Evolutionary conservation across 1,140 invertebrate species (phyloP).

Genomic region (Pseudoatta argentina): DNA sequence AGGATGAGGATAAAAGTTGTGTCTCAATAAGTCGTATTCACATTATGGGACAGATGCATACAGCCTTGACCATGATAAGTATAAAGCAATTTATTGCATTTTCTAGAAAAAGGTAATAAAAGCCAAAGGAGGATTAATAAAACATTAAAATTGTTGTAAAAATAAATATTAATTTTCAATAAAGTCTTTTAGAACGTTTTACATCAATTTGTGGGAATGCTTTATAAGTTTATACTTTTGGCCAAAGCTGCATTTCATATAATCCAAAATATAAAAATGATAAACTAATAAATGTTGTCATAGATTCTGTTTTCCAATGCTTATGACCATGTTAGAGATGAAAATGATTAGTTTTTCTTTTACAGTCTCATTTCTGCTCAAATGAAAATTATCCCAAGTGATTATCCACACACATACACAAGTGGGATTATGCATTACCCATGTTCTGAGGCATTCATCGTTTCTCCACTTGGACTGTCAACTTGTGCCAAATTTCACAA

Average conservation of each 20-base stretch:
- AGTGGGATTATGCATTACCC: conserved; percentile 87
- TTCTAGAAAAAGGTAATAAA: too few relatives aligned
- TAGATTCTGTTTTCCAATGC: neutral
- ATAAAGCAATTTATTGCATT: too few relatives aligned
- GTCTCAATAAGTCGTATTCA: conserved; percentile 1
- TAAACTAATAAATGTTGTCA: neutral
- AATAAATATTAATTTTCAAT: too few relatives aligned
- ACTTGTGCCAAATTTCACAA: conserved; percentile 66
- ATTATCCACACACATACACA: neutral
- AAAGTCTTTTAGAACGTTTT: too few relatives aligned
- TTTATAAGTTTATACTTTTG: too few relatives aligned
- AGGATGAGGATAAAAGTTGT: neutral
- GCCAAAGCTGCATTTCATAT: neutral
- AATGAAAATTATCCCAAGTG: neutral
- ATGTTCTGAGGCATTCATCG: conserved; percentile 92
- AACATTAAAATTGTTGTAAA: too few relatives aligned
- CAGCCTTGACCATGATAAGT: too few relatives aligned
- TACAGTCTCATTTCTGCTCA: neutral
- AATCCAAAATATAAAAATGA: neutral
- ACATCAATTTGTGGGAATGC: too few relatives aligned
- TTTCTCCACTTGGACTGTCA: conserved; percentile 81
- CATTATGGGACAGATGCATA: conserved; percentile 6
- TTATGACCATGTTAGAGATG: neutral
- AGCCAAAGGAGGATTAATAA: too few relatives aligned
- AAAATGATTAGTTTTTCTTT: neutral